phyloP scores from a whole-genome alignment of 2,888 invertebrate genomes.

The Horisme vitalbata region DNA sequence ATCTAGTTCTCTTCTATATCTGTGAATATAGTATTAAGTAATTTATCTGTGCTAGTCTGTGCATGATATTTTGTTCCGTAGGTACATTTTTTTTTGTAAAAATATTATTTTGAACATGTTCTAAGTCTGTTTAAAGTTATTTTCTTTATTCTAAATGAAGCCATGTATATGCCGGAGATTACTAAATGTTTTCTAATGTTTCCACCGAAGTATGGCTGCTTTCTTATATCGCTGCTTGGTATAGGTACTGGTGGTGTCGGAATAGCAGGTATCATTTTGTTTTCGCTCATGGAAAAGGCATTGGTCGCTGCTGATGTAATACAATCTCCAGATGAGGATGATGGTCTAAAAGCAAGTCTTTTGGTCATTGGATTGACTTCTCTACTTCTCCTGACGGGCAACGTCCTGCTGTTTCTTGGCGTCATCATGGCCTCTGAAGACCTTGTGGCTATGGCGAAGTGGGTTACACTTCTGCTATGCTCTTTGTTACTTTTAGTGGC shows the following conservation, averaged over 20 bases:
- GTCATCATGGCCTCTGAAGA: conserved; percentile 11
- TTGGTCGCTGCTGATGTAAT: conserved; percentile 27
- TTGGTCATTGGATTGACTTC: conserved; percentile 40
- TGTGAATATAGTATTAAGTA: too few relatives aligned
- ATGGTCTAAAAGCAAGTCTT: conserved; percentile 38
- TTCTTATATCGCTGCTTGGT: conserved; percentile 48
- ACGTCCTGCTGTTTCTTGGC: conserved; percentile 42
- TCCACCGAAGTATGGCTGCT: conserved; percentile 43
- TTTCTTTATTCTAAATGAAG: not conserved
- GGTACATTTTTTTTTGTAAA: too few relatives aligned
- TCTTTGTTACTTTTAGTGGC: conserved; percentile 28
- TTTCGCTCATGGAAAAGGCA: conserved; percentile 45
- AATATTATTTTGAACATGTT: too few relatives aligned
- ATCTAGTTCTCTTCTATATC: too few relatives aligned
- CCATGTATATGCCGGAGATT: conserved; percentile 47
- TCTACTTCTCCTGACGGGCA: conserved; percentile 38
- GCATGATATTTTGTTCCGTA: too few relatives aligned
- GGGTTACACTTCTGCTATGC: conserved; percentile 38
- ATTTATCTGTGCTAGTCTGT: too few relatives aligned
- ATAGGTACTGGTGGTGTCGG: conserved; percentile 41
- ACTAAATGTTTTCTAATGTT: conserved; percentile 42
- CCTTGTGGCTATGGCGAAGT: conserved; percentile 24
- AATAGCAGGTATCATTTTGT: conserved; percentile 44
- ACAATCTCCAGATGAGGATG: conserved; percentile 25
- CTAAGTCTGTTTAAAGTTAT: too few relatives aligned